These are phyloP conservation scores for Corydoras sp. DNA, from an alignment of 2,113 vertebrate species.

Conservation along the genomic window DNA sequence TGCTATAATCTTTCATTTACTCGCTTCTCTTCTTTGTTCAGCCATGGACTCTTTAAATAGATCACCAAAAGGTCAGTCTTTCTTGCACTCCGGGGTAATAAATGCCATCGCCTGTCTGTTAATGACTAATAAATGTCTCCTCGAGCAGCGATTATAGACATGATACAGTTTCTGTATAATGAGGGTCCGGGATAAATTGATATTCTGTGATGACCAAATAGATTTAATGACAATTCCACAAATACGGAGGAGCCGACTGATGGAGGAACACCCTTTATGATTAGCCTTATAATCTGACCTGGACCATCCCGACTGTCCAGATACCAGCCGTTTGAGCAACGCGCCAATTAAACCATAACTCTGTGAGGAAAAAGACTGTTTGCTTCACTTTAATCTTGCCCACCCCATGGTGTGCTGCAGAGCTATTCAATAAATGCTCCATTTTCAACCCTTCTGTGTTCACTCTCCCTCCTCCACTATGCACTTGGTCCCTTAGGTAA, in stretches of 20 bases:
- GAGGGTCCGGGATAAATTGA: constrained; percentile 37
- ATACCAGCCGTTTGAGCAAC: neutral
- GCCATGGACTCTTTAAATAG: constrained; percentile 63
- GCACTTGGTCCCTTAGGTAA: constrained; percentile 68
- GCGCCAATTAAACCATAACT: constrained; percentile 37
- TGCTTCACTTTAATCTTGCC: constrained; percentile 51
- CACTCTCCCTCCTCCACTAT: constrained; percentile 40
- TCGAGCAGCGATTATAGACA: constrained; percentile 39
- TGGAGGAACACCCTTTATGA: neutral
- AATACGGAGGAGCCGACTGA: constrained; percentile 18
- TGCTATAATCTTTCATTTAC: constrained; percentile 42
- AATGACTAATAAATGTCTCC: constrained; percentile 61
- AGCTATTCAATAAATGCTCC: constrained; percentile 70
- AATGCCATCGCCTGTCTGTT: constrained; percentile 66
- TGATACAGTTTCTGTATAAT: constrained; percentile 53
- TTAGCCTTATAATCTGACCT: neutral
- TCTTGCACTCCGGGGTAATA: constrained; percentile 60
- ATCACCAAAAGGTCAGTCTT: constrained; percentile 66
- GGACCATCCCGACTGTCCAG: too few relatives aligned
- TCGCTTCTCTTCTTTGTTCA: constrained; percentile 44
- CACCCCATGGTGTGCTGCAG: constrained; percentile 50
- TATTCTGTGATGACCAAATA: constrained; percentile 34
- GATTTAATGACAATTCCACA: constrained; percentile 18
- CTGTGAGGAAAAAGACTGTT: constrained; percentile 33
- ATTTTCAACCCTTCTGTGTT: constrained; percentile 49